Percentiles rank a stretch among this genome's conserved stretches.
phyloP scores from a whole-genome alignment of 2,888 invertebrate species.

The Hedya salicella region DNA sequence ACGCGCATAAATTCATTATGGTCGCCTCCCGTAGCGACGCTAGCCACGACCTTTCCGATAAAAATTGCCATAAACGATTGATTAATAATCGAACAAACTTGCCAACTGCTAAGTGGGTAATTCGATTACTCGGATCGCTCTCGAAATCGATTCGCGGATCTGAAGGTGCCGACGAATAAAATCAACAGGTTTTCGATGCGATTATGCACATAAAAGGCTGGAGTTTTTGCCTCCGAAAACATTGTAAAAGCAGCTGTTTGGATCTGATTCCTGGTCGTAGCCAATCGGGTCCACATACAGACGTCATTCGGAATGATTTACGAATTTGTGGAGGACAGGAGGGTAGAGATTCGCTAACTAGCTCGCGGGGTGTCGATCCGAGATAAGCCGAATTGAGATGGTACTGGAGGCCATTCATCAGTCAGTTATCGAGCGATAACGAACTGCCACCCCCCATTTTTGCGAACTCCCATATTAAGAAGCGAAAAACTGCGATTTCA shows the following conservation, averaged over 20 bases:
- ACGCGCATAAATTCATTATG: constrained; percentile 77
- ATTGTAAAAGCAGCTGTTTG: constrained; percentile 68
- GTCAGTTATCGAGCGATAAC: constrained; percentile 80
- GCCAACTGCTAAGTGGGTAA: constrained; percentile 42
- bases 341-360: constrained; percentile 76
- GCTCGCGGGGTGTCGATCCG: constrained; percentile 75
- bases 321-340: constrained; percentile 61
- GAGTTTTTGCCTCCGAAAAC: constrained; percentile 68
- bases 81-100: constrained; percentile 50
- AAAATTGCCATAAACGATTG: constrained; percentile 63
- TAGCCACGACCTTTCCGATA: constrained; percentile 62
- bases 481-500: constrained; percentile 68
- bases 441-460: constrained; percentile 70
- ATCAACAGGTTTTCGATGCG: constrained; percentile 54
- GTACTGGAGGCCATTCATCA: constrained; percentile 80
- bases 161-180: constrained; percentile 61
- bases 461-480: constrained; percentile 67
- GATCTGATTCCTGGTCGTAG: constrained; percentile 64
- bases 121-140: constrained; percentile 39
- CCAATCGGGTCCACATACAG: constrained; percentile 70
- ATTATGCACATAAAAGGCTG: constrained; percentile 68
- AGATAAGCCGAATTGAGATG: constrained; percentile 83
- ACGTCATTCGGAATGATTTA: constrained; percentile 75
- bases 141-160: constrained; percentile 47
- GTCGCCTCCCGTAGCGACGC: constrained; percentile 66